These are phyloP conservation scores for Stenchaetothrips biformis DNA, from an alignment of 2,888 invertebrate species.

Conservation along the genomic window DNA sequence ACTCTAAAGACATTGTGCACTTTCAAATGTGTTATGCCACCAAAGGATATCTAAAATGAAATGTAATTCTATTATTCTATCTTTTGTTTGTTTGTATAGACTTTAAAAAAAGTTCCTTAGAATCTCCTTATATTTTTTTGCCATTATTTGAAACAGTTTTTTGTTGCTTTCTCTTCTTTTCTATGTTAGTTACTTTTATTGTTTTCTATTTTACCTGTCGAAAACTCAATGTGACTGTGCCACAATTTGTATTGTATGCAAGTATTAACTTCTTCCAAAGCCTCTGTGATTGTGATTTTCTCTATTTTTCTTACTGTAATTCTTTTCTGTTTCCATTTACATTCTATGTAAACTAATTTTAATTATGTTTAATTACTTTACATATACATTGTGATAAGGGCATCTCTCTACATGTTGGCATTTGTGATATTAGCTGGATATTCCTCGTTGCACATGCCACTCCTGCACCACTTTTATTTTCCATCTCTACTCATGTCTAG, in stretches of 20 bases:
- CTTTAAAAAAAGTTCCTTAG: neutral
- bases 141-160: no score
- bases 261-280: neutral
- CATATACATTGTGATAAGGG: no score
- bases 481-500: no score
- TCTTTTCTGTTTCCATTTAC: neutral
- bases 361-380: neutral
- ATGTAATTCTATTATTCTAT: neutral
- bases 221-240: neutral
- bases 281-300: constrained; percentile 9
- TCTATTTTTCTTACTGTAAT: neutral
- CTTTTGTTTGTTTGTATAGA: neutral
- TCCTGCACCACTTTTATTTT: no score
- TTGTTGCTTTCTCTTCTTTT: neutral
- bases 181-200: no score
- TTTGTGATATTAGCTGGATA: no score
- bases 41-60: neutral
- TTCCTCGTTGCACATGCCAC: no score
- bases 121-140: neutral
- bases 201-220: neutral
- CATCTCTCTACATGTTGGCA: no score
- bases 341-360: neutral
- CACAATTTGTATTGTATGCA: neutral
- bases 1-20: constrained; percentile 51
- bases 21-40: neutral